Base-by-base conservation (phyloP, 2,797 vertebrate species). In the Thamnophis elegans region DNA sequence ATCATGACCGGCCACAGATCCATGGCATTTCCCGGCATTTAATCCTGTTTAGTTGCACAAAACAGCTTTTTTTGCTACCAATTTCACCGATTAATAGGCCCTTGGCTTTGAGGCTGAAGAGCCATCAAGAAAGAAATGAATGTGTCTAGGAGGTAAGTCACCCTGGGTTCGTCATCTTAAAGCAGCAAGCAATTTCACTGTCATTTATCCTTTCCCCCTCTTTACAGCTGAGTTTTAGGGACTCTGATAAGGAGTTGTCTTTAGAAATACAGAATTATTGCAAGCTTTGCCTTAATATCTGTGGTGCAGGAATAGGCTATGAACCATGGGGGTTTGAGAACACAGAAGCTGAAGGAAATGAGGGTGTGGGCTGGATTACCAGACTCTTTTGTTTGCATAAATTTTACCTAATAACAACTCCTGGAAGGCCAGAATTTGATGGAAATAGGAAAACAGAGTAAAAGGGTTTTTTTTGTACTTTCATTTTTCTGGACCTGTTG, bases 131-230 rank as follows among this genome's bases (percentile, higher is more conserved):
- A 54, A 89, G 90, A 12, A 94, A 97, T 97, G 97, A 96, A 97
- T 87, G 94, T 89, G 88, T 96, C 94, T 53, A 95, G 96, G 62
- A 97, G 97, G 97, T 97, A 97, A 96, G 96, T 16, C 88, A 60
- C 60, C n/a, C 28, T 10, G 92, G 60, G 5, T 20, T 11, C 47
- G 47, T 42, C 59, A 87, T 56, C 26, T 26, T 26, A 53, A 0
- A 93, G 85, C n/a, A 4, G 54, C 16, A n/a, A n/a, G 51, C 60
- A 90, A 0, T 90, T 42, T 6, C 1, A 0, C 2, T 28, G 59
- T 90, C 92, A 85, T 91, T 10, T 87, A 91, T 60, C 4, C 89
- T 11, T 12, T 36, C 0, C 6, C 88, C 59, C 42, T 51, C 20
- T 18, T 51, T n/a, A 26, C 8, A n/a, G 13, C 1, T 20, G n/a